Evolutionary conservation across 2,888 invertebrate genomes (phyloP).

Genomic region (Caenorhabditis panamensis): DNA sequence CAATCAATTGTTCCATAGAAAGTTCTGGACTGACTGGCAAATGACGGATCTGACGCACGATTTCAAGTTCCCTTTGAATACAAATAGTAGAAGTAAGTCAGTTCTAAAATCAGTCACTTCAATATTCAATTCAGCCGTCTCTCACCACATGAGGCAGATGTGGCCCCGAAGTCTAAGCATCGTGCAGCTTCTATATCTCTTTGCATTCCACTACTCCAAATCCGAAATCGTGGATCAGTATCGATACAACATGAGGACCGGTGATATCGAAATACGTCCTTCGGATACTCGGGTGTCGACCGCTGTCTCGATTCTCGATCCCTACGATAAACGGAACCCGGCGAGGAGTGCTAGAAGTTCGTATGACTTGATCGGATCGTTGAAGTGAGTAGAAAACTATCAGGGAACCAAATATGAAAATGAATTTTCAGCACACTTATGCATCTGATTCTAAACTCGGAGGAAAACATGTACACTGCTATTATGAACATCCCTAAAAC

Average conservation of each 20-base stretch:
- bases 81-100: too few relatives aligned
- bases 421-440: background rate
- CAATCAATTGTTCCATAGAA: background rate
- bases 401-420: background rate
- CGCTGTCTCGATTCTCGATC: constrained; percentile 7
- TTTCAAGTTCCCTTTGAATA: constrained; percentile 22
- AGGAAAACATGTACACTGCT: too few relatives aligned
- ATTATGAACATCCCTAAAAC: too few relatives aligned
- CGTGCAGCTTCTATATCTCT: constrained; percentile 21
- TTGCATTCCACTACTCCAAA: constrained; percentile 24
- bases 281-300: background rate
- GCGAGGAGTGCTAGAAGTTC: constrained; percentile 25
- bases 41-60: background rate
- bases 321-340: constrained; percentile 29
- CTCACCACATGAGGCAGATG: background rate
- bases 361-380: background rate
- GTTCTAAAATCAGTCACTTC: too few relatives aligned
- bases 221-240: background rate
- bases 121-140: too few relatives aligned
- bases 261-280: constrained; percentile 8
- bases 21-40: constrained; percentile 12
- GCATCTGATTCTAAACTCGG: too few relatives aligned
- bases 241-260: constrained; percentile 28
- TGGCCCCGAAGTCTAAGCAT: background rate
- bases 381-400: background rate